Evolutionary conservation across 2,113 vertebrate species (phyloP), one percentile per base, ranked within the genome.

Genomic region (Verasper variegatus): DNA sequence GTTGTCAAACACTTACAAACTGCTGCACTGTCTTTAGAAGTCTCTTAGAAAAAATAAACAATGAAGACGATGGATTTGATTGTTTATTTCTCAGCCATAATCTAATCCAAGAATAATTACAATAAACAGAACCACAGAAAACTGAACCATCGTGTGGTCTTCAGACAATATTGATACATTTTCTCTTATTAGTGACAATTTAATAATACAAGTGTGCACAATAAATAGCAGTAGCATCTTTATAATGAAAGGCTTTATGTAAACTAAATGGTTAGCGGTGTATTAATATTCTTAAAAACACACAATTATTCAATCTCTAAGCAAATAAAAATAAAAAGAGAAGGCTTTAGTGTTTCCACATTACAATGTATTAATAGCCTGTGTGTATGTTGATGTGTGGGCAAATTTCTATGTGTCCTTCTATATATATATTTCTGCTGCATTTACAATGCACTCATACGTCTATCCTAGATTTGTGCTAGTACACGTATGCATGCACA

Each of bases 61-160:
- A 12, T 31, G 1, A 27, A 62, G 55, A 78, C 9, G 14, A 1
- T 60, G 18, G 14, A 60, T 47, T 37, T 24, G 26, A 58, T 27
- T 14, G 20, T 35, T 52, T 40, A 51, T 69, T 20, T 56, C 17
- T 12, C 8, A 17, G 0, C 60, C 17, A 64, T 71, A 0, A 18
- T 65, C 88, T 83, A 82, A 83, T 83, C 80, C 3, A 31, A 40
- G 8, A 71, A 71, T 71, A 58, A 75, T 42, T 26, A 4, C 14
- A 76, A 23, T 67, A 31, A 31, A 31, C 31, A 31, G 31, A 31
- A 31, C 5, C 60, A 56, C 52, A 63, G 13, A 67, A 61, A 76
- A 62, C 11, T 15, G 17, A 76, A 17, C 40, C 49, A 61, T 35
- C 10, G 15, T 14, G 0, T 60, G 24, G 18, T 62, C 56, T 21